Evolutionary conservation across 2,113 vertebrate species (phyloP), one percentile per base, ranked within the genome.

Genomic region (Connochaetes taurinus): DNA sequence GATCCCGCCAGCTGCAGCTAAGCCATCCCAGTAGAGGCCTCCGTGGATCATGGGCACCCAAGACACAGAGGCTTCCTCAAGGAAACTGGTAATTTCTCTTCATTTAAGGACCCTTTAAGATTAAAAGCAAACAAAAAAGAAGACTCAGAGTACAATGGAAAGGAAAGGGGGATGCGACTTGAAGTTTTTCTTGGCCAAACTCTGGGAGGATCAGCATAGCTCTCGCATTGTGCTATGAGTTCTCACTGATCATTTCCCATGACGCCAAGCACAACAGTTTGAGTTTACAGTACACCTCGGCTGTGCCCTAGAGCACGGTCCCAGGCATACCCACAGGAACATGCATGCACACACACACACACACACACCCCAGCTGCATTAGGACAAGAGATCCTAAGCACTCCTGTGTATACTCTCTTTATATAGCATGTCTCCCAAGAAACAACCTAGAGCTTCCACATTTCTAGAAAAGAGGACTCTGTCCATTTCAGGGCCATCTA

Each of bases 101-200:
- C 53, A 16, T 60, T 67, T 53, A 50, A 83, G 58, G 33, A 31
- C 57, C 23, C 57, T 95, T 94, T 78, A 85, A 50, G 31, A 92
- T 88, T 25, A 80, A 94, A 96, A 85, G 84, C n/a, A 95, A 96
- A 74, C 17, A 71, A 83, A 57, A 93, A 87, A 78, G 43, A 88
- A 96, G 89, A 92, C 50, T 92, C 60, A 40, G 81, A 45, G 43
- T 25, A 64, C 29, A 71, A 36, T 29, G 29, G 93, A 94, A 81
- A 97, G 58, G 90, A 95, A 94, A 78, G 45, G 29, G 40, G 91
- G 78, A 86, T 92, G 84, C 45, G 81, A 86, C 90, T 83, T 91
- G 76, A 87, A 97, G 90, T 67, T 96, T 95, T 91, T 91, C 86
- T 97, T 96, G 96, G 87, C 95, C 93, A 57, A 76, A 89, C 53